Conservation (phyloP, 2,888 invertebrate species). For the Bimastos eiseni region DNA sequence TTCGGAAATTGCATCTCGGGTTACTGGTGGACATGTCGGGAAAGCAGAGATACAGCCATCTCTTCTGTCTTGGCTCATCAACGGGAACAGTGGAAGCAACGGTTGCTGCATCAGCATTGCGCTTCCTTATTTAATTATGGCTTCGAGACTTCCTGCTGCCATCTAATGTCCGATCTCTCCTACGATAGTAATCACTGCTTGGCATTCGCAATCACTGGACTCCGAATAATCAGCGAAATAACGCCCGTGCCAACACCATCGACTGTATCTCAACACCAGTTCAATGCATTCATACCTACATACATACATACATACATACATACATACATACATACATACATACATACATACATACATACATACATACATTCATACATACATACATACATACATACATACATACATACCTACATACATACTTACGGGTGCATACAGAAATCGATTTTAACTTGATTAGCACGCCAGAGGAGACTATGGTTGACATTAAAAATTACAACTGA, state of each 20-base stretch:
- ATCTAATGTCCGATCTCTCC: neutral
- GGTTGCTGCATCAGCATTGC: neutral
- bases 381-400: neutral
- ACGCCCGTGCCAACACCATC: too few relatives aligned
- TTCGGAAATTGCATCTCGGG: neutral
- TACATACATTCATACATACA: neutral
- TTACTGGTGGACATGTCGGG: neutral
- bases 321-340: neutral
- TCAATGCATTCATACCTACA: too few relatives aligned
- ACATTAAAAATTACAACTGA: too few relatives aligned
- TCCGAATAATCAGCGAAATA: neutral
- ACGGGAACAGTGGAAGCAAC: neutral
- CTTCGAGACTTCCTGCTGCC: neutral
- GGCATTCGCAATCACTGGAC: neutral
- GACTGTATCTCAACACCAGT: too few relatives aligned
- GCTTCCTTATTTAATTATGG: slow-evolving; percentile 5
- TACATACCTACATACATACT: neutral
- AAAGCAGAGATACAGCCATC: neutral
- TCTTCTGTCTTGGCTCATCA: neutral
- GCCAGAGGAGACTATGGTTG: too few relatives aligned
- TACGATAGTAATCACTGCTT: neutral
- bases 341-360: neutral
- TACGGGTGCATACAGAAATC: neutral
- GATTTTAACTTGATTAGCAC: too few relatives aligned
- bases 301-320: neutral